These are phyloP conservation scores for Apodemus speciosus DNA, from an alignment of 2,113 vertebrate genomes.

Conservation along the genomic window DNA sequence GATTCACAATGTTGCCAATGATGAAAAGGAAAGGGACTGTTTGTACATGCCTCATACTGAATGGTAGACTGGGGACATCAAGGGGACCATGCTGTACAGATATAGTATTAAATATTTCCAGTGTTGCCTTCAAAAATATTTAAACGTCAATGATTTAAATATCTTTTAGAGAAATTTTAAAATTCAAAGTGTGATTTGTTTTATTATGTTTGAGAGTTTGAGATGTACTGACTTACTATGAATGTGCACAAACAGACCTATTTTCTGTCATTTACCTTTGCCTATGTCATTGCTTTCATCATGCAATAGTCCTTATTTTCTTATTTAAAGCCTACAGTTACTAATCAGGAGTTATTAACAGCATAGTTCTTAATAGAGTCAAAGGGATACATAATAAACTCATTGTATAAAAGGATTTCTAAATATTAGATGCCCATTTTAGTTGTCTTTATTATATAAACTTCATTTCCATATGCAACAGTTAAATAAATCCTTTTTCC, in stretches of 20 bases:
- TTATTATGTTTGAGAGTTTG: background rate
- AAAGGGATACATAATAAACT: background rate
- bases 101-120: background rate
- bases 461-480: conserved; percentile 35
- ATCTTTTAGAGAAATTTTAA: background rate
- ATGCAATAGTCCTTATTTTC: conserved; percentile 1
- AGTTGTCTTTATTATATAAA: conserved; percentile 56
- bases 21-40: background rate
- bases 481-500: conserved; percentile 51
- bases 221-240: background rate
- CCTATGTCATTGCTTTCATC: background rate
- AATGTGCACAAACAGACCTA: background rate
- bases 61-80: background rate
- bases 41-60: background rate
- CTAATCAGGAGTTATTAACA: background rate
- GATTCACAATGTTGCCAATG: background rate
- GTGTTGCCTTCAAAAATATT: background rate
- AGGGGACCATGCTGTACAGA: background rate
- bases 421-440: conserved; percentile 57
- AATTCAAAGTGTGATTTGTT: background rate
- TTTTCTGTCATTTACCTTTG: conserved; percentile 16
- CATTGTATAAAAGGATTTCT: conserved; percentile 16
- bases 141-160: background rate
- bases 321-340: background rate
- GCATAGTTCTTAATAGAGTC: background rate